Conservation (phyloP, 2,797 vertebrate species). For the Heterohyrax brucei region DNA sequence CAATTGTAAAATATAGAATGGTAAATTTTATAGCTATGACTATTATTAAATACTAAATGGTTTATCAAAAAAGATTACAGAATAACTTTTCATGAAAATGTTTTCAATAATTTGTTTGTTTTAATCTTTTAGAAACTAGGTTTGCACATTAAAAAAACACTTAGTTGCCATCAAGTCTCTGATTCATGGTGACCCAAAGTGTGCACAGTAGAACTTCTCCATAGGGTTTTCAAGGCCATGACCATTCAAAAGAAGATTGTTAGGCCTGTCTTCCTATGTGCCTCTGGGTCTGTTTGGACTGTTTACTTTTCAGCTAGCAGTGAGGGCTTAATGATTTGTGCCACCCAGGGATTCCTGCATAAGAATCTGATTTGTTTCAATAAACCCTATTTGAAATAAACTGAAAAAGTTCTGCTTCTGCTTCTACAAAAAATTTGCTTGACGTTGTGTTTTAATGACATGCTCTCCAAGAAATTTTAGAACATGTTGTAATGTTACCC, state of each 20-base stretch:
- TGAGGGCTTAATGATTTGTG: not conserved
- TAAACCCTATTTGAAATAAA: conserved; percentile 48
- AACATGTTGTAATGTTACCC: conserved; percentile 18
- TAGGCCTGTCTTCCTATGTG: not conserved
- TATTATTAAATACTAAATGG: not conserved
- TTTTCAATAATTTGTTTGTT: not conserved
- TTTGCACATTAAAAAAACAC: not conserved
- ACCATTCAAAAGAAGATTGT: not conserved
- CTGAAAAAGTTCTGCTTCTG: not conserved
- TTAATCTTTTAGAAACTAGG: conserved; percentile 8
- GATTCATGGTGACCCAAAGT: not conserved
- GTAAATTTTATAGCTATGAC: not conserved
- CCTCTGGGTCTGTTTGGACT: not conserved
- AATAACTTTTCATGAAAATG: not conserved
- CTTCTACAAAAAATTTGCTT: not conserved
- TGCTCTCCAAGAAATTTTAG: conserved; percentile 63
- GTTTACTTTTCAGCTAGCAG: not conserved
- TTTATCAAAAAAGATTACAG: conserved; percentile 38
- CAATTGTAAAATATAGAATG: conserved; percentile 11
- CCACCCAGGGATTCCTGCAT: not conserved
- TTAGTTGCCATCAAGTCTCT: not conserved
- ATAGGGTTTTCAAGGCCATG: not conserved
- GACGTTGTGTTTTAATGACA: conserved; percentile 7
- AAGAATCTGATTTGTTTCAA: conserved; percentile 29
- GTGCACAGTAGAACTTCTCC: not conserved